Evolutionary conservation across 2,797 vertebrate genomes (phyloP), one percentile per base, ranked within the genome.

Genomic region (Kryptopterus vitreolus): DNA sequence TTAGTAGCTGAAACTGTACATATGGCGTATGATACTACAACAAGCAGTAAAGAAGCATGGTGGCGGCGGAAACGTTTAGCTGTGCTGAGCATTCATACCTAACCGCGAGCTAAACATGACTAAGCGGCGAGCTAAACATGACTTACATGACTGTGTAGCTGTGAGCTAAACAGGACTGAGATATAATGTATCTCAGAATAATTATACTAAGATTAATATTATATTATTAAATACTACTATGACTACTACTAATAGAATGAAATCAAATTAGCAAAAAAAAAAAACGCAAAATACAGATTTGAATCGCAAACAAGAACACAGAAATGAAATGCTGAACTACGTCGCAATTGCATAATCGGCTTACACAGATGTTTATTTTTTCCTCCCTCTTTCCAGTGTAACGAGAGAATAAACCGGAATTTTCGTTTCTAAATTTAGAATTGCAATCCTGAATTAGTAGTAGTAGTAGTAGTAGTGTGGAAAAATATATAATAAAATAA

Each of bases 361-460:
- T 53, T 71, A 33, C 66, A 31, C 15, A 69, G 22, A 65, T 50
- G 15, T 8, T 13, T 13, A 43, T 2, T 33, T 33, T 62, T 9
- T 69, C 29, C 18, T 10, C 11, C 0, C 2, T 16, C 46, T n/a
- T 35, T n/a, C 18, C 29, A 53, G 6, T 35, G 5, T 33, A 55
- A 35, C 55, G 11, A 72, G 20, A 33, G 50, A 55, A 71, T 71
- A 71, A 53, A 55, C 29, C 24, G 43, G 35, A 46, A 26, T 74
- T 16, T 29, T 35, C 12, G 55, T 20, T 38, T 74, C 69, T 29
- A 52, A 53, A 71, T 53, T 53, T 53, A 71, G 68, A 71, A 33
- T 22, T 71, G 26, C 11, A 26, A 29, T 20, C 43, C 66, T 48
- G 46, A 70, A 52, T 20, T n/a, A n/a, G n/a, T n/a, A n/a, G n/a